Conservation (phyloP, 2,888 invertebrate species). For the Heliothis peltigera region DNA sequence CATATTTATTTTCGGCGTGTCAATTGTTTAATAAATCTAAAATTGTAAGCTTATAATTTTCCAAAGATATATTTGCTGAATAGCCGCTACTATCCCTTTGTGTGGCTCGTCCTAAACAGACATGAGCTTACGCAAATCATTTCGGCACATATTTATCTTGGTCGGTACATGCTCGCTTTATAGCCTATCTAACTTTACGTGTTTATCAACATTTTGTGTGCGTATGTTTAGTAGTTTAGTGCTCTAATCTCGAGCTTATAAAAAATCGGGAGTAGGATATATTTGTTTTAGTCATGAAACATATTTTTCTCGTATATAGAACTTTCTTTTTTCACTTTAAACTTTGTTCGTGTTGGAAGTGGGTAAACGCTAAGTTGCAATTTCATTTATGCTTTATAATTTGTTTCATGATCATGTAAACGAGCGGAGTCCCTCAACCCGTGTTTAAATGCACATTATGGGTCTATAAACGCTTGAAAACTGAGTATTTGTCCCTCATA, state of each 20-base stretch:
- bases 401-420: constrained; percentile 27
- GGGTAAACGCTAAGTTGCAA: background rate
- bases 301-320: background rate
- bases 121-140: constrained; percentile 55
- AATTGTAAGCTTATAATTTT: constrained; percentile 35
- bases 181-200: constrained; percentile 32
- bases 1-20: background rate
- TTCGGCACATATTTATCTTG: constrained; percentile 62
- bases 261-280: background rate
- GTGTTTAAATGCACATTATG: constrained; percentile 41
- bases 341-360: background rate
- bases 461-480: constrained; percentile 36
- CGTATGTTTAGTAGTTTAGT: constrained; percentile 10
- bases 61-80: constrained; percentile 37
- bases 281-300: background rate
- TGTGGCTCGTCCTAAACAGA: constrained; percentile 60
- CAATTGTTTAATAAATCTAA: constrained; percentile 17
- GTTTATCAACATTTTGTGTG: constrained; percentile 32
- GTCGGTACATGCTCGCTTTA: constrained; percentile 41
- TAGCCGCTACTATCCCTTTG: constrained; percentile 39
- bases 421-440: constrained; percentile 23
- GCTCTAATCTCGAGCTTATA: background rate
- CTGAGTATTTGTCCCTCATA: constrained; percentile 37
- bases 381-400: constrained; percentile 33
- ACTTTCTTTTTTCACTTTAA: background rate